phyloP scores from a whole-genome alignment of 1,140 invertebrate species.

The Sarcophaga peregrina region DNA sequence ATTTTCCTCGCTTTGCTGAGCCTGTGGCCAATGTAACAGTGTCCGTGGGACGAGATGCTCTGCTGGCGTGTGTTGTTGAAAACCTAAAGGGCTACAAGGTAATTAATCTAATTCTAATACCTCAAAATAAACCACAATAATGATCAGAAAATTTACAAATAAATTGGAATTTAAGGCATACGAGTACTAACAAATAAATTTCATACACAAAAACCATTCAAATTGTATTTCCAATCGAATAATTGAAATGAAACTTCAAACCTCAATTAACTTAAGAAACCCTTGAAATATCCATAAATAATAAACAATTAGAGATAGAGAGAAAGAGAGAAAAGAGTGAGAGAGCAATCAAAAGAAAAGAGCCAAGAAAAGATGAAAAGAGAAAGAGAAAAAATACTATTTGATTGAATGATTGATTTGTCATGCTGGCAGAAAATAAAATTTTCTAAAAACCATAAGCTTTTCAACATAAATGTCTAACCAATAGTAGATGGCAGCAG shows the following conservation, averaged over 20 bases:
- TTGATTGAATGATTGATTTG: slow-evolving; percentile 5
- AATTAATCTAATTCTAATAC: slow-evolving; percentile 54
- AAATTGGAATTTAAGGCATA: not conserved
- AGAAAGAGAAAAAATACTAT: not conserved
- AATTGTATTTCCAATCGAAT: not conserved
- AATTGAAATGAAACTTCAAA: no score
- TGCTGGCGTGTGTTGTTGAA: slow-evolving; percentile 93
- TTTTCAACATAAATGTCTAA: not conserved
- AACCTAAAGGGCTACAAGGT: slow-evolving; percentile 91
- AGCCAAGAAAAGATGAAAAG: no score
- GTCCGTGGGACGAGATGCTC: slow-evolving; percentile 86
- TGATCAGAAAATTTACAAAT: not conserved
- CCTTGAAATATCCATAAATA: no score
- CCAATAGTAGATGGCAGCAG: no score
- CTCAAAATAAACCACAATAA: not conserved
- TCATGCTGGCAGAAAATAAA: not conserved
- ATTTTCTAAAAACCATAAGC: not conserved
- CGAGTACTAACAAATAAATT: not conserved
- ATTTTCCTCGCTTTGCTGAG: slow-evolving; percentile 86
- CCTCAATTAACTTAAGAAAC: no score
- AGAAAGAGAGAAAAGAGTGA: no score
- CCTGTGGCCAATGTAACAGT: slow-evolving; percentile 93
- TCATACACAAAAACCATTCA: not conserved
- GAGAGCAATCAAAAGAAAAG: no score
- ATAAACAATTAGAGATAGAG: no score